Evolutionary conservation across 2,113 vertebrate species (phyloP).

Genomic region (Festucalex cinctus): DNA sequence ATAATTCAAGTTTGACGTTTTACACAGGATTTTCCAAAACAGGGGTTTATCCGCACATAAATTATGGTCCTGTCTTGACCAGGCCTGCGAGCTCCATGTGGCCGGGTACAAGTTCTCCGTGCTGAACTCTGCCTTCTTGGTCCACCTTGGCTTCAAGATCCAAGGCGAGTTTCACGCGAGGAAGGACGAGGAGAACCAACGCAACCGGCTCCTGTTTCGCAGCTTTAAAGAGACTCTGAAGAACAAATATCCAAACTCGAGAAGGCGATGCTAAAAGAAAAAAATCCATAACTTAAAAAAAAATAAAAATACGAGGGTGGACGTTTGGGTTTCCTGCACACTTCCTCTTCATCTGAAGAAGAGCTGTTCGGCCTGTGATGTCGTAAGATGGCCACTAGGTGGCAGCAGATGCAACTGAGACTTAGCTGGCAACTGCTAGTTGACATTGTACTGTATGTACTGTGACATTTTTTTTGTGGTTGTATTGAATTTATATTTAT

Average conservation of each 20-base stretch:
- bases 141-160: conserved; percentile 87
- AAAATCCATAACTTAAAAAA: not conserved
- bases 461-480: not conserved
- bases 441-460: not conserved
- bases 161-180: conserved; percentile 83
- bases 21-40: too few relatives aligned
- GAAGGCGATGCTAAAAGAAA: conserved; percentile 77
- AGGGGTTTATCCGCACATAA: too few relatives aligned
- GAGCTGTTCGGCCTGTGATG: not conserved
- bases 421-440: not conserved
- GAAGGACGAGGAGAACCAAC: conserved; percentile 87
- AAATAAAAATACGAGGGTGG: not conserved
- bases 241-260: conserved; percentile 80
- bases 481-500: not conserved
- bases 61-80: too few relatives aligned
- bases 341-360: not conserved
- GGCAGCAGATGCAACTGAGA: conserved; percentile 18
- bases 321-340: not conserved
- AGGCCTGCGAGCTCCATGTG: conserved; percentile 88
- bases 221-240: conserved; percentile 89
- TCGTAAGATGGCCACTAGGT: conserved; percentile 28
- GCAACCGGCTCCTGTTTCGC: conserved; percentile 84
- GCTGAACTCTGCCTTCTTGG: conserved; percentile 83
- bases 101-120: conserved; percentile 83
- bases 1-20: too few relatives aligned